Evolutionary conservation across 1,140 invertebrate species (phyloP).

Genomic region (Streblospio benedicti): DNA sequence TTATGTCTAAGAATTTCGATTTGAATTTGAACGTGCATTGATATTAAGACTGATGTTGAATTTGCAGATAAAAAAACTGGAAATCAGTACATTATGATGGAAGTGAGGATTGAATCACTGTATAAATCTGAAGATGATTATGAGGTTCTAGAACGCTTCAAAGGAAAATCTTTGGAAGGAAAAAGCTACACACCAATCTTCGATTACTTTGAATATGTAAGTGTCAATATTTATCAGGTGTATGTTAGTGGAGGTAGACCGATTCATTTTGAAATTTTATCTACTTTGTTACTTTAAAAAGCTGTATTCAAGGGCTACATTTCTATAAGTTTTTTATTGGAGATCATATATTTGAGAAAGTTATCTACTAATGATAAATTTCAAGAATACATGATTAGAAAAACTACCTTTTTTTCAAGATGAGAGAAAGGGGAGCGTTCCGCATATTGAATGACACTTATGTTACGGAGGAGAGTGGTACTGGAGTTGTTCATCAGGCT

Average conservation of each 20-base stretch:
- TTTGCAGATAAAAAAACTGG: conserved; percentile 60
- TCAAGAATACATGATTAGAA: neutral
- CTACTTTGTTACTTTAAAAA: too few species aligned
- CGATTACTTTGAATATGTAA: conserved; percentile 67
- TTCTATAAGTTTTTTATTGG: too few species aligned
- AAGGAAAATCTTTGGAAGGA: conserved; percentile 71
- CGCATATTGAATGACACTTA: conserved; percentile 79
- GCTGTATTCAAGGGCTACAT: too few species aligned
- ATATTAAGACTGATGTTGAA: too few species aligned
- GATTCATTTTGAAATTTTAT: too few species aligned
- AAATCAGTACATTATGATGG: conserved; percentile 77
- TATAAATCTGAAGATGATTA: conserved; percentile 64
- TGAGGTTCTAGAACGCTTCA: conserved; percentile 64
- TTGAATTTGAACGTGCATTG: too few species aligned
- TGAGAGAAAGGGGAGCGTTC: conserved; percentile 66
- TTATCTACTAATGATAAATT: too few species aligned
- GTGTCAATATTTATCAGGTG: conserved; percentile 14
- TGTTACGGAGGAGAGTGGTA: conserved; percentile 93
- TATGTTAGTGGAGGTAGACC: too few species aligned
- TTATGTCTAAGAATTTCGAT: too few species aligned
- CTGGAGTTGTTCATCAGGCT: conserved; percentile 97
- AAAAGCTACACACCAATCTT: conserved; percentile 84
- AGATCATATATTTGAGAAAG: too few species aligned
- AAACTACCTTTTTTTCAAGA: conserved; percentile 36
- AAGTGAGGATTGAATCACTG: conserved; percentile 68